Conservation (phyloP, 2,113 vertebrate genomes). For the Myocastor coypus region DNA sequence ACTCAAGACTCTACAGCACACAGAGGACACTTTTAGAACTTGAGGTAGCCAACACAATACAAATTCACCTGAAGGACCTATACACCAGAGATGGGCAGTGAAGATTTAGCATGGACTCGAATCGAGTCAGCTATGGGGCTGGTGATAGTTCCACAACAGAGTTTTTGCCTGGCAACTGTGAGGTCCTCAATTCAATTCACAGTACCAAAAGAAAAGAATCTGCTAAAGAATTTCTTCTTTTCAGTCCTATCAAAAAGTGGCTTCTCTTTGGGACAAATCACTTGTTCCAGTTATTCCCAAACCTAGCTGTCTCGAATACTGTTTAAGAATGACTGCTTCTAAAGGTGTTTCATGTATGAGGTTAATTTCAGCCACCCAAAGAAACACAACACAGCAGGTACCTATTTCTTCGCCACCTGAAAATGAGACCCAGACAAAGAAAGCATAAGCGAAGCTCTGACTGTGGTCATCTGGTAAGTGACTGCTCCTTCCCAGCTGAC, state of each 20-base stretch:
- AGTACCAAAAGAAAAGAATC: not conserved
- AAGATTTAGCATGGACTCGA: conserved; percentile 15
- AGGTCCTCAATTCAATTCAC: too few species aligned
- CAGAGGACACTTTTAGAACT: not conserved
- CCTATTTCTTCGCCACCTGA: conserved; percentile 24
- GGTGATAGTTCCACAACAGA: too few species aligned
- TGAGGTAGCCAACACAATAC: not conserved
- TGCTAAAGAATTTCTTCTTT: not conserved
- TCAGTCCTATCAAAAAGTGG: not conserved
- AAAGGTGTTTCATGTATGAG: not conserved
- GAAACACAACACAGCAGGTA: not conserved
- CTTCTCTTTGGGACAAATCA: not conserved
- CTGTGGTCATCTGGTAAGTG: not conserved
- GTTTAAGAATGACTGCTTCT: conserved; percentile 4
- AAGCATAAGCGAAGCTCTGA: not conserved
- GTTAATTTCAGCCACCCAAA: conserved; percentile 39
- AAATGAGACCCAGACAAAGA: conserved; percentile 29
- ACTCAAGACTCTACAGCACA: conserved; percentile 27
- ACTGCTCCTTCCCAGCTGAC: not conserved
- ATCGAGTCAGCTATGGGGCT: not conserved
- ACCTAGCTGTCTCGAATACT: not conserved
- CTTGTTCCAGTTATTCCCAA: not conserved
- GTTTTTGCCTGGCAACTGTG: too few species aligned
- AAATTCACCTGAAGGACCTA: not conserved
- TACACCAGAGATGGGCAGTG: not conserved